phyloP scores from a whole-genome alignment of 2,113 vertebrate genomes.

The Festucalex cinctus region DNA sequence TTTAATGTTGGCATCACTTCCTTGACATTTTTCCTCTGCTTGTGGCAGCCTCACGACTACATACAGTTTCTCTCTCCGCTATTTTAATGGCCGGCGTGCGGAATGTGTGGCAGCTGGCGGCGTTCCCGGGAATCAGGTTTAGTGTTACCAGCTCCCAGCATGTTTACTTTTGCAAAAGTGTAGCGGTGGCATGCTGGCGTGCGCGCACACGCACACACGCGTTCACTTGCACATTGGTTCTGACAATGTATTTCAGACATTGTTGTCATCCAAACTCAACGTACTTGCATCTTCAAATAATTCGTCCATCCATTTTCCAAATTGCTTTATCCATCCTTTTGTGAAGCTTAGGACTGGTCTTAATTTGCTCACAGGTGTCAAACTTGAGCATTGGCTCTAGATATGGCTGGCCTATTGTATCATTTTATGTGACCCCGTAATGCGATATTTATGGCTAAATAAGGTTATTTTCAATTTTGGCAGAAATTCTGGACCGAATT shows the following conservation, averaged over 20 bases:
- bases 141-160: constrained; percentile 66
- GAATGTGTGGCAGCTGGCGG: constrained; percentile 73
- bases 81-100: constrained; percentile 77
- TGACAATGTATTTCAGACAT: background rate
- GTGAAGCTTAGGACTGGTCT: background rate
- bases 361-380: background rate
- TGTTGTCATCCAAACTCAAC: background rate
- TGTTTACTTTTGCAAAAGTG: constrained; percentile 76
- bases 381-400: background rate
- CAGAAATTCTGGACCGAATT: too few species aligned
- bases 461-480: too few species aligned
- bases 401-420: background rate
- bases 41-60: constrained; percentile 20
- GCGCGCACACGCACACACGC: background rate
- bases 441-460: background rate
- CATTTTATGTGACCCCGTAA: background rate
- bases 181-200: constrained; percentile 34
- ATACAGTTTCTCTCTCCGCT: constrained; percentile 62
- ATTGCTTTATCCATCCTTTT: background rate
- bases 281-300: background rate
- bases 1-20: background rate
- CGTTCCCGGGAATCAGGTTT: constrained; percentile 61
- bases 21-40: background rate
- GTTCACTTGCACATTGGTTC: background rate
- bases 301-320: too few species aligned